Conservation (phyloP, 2,113 vertebrate genomes). For the Naja naja region DNA sequence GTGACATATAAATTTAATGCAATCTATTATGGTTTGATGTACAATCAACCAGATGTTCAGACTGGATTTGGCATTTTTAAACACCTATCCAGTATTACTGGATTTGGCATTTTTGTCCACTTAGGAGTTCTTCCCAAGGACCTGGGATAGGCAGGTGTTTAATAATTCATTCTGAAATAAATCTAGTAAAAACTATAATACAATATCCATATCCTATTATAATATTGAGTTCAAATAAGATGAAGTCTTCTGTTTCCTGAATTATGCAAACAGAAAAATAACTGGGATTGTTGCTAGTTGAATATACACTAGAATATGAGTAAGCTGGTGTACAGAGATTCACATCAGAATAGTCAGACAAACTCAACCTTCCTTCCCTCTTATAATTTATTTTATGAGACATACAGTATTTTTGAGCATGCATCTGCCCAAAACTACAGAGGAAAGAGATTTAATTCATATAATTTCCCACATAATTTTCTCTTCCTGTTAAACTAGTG, state of each 20-base stretch:
- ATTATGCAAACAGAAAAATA: neutral
- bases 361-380: neutral
- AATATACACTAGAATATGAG: neutral
- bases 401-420: neutral
- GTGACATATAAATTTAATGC: neutral
- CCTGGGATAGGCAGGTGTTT: neutral
- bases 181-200: neutral
- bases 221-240: neutral
- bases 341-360: neutral
- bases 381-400: neutral
- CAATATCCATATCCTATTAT: neutral
- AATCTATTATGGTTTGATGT: neutral
- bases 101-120: neutral
- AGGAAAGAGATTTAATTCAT: neutral
- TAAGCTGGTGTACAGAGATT: neutral
- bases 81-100: neutral
- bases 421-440: neutral
- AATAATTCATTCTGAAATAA: neutral
- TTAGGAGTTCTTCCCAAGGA: neutral
- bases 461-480: neutral
- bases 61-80: neutral
- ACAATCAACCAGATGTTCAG: neutral
- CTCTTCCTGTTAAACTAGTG: neutral
- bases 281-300: neutral
- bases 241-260: neutral